Evolutionary conservation across 2,797 vertebrate genomes (phyloP), one percentile per base, ranked within the genome.

Genomic region (Tinamus major): DNA sequence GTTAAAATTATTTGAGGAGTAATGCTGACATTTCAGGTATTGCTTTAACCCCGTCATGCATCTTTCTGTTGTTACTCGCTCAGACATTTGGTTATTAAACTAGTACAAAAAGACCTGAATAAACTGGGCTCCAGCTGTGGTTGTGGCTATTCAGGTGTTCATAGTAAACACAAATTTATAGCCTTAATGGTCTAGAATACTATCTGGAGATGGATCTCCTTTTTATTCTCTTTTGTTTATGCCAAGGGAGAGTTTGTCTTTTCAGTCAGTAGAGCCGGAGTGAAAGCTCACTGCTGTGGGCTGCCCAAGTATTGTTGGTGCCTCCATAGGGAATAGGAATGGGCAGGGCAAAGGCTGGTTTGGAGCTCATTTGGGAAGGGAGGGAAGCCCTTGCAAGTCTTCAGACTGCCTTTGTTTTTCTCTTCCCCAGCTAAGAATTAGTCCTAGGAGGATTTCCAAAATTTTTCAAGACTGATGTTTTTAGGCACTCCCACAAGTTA

Each of bases 221-320:
- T 74, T 44, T 31, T 75, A 15, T 63, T 69, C 37, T 46, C 19
- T 13, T 68, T 10, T 26, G n/a, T n/a, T 44, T 55, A 11, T 2
- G 9, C 5, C 29, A 62, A 42, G 10, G 31, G 10, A 49, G 21
- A 26, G 21, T 6, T 16, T 49, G 24, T 18, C 55, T 49, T 46
- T 48, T 24, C 16, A 35, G n/a, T 49, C 21, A 24, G 26, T 26
- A 26, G n/a, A 26, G n/a, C 46, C 65, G n/a, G 31, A 56, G 19
- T 20, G 15, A n/a, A 56, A 56, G 55, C 48, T 7, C 10, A 13
- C 8, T 13, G 51, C 61, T 68, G 24, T 51, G 49, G 37, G 4
- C 19, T 13, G 11, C 8, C 1, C 1, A 74, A 48, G 55, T 2
- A 0, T 6, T 23, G 26, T 23, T 26, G 2, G 0, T 15, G n/a